phyloP scores from a whole-genome alignment of 2,888 invertebrate species.

The Acanthosepion lycidas region DNA sequence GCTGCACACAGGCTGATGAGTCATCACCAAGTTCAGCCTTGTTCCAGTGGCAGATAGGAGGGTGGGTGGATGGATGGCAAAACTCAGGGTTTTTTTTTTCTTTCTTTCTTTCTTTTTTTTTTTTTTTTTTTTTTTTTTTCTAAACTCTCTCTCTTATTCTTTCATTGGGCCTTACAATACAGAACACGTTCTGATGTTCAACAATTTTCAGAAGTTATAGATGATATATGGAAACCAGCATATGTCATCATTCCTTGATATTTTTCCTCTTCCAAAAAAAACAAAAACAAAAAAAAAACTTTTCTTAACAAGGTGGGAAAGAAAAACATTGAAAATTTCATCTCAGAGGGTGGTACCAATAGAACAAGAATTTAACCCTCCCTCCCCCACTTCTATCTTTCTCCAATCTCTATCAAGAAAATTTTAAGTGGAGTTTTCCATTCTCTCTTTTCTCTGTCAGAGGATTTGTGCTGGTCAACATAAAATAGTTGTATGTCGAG shows the following conservation, averaged over 20 bases:
- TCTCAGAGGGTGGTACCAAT: not conserved
- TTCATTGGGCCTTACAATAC: not conserved
- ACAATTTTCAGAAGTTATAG: not conserved
- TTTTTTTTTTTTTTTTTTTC: too few species aligned
- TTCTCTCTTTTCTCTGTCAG: not conserved
- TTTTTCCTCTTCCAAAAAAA: not conserved
- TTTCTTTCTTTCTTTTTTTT: too few species aligned
- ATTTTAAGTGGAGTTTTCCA: not conserved
- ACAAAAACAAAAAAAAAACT: too few species aligned
- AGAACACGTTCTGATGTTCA: not conserved
- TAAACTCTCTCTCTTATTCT: not conserved
- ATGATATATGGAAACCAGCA: not conserved
- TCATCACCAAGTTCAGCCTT: not conserved
- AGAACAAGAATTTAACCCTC: not conserved
- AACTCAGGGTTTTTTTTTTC: not conserved
- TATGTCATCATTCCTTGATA: not conserved
- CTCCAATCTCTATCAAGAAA: not conserved
- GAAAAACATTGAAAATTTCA: not conserved
- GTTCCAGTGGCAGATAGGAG: slow-evolving; percentile 4
- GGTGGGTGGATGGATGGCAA: not conserved
- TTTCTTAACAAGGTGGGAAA: not conserved
- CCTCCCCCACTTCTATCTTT: not conserved
- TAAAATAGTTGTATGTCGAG: not conserved
- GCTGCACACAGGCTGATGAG: slow-evolving; percentile 2
- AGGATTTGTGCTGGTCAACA: not conserved